Evolutionary conservation across 2,113 vertebrate species (phyloP).

Genomic region (Hippocampus comes): DNA sequence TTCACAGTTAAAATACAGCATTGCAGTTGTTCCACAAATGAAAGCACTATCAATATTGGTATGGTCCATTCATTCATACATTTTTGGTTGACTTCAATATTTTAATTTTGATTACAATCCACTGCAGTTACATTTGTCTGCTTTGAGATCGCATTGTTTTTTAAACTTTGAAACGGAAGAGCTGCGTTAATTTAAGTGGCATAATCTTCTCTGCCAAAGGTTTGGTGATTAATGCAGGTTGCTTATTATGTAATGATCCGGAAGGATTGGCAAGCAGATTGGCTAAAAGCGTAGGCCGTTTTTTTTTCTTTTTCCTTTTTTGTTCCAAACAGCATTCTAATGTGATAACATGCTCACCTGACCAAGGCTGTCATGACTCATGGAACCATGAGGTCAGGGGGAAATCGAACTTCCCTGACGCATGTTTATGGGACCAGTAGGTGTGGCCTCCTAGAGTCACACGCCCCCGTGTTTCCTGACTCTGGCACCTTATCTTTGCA

Average conservation of each 20-base stretch:
- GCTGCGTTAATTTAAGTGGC: conserved; percentile 13
- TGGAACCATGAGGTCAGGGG: conserved; percentile 42
- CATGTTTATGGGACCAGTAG: conserved; percentile 27
- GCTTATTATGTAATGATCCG: conserved; percentile 54
- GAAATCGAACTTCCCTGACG: conserved; percentile 25
- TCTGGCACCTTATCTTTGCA: conserved; percentile 47
- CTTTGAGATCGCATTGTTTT: neutral
- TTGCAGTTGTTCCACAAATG: neutral
- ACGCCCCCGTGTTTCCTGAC: conserved; percentile 52
- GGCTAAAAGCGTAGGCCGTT: neutral
- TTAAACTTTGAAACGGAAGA: neutral
- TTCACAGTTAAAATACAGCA: neutral
- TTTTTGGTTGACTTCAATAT: too few relatives aligned
- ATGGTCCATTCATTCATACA: neutral
- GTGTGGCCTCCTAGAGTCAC: conserved; percentile 29
- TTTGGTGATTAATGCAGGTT: conserved; percentile 22
- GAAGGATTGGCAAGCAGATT: conserved; percentile 20
- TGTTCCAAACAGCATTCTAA: conserved; percentile 30
- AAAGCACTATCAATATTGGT: neutral
- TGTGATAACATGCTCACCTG: conserved; percentile 47
- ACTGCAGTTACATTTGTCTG: neutral
- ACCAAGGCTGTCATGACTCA: conserved; percentile 36
- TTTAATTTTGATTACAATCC: too few relatives aligned
- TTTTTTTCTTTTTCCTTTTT: neutral
- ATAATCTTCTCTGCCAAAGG: conserved; percentile 40